A percentile compares a stretch with the other conserved stretches of the same genome.
Conservation (phyloP, 2,888 invertebrate species). For the Seira sanloemensis region DNA sequence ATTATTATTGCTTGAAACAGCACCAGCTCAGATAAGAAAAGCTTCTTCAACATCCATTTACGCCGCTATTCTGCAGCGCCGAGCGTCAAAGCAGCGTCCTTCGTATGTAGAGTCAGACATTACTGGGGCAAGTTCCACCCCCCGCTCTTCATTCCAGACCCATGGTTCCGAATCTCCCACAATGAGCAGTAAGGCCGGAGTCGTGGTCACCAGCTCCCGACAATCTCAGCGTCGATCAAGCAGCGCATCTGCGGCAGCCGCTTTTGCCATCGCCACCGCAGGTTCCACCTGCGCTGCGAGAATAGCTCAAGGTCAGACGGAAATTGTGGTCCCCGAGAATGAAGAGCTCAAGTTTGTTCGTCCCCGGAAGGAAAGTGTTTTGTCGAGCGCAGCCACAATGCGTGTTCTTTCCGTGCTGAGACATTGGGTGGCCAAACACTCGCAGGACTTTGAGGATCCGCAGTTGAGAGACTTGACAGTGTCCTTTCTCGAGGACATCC, state of each 20-base stretch:
- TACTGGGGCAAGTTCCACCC: slow-evolving; percentile 76
- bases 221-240: slow-evolving; percentile 92
- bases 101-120: slow-evolving; percentile 75
- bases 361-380: slow-evolving; percentile 83
- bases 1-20: slow-evolving; percentile 35
- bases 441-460: slow-evolving; percentile 78
- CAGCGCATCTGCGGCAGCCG: slow-evolving; percentile 90
- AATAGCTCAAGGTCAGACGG: slow-evolving; percentile 74
- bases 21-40: slow-evolving; percentile 71
- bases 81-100: slow-evolving; percentile 73
- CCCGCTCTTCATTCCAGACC: slow-evolving; percentile 80
- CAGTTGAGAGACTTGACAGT: slow-evolving; percentile 85
- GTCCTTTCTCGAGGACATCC: slow-evolving; percentile 91
- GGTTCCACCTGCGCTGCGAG: slow-evolving; percentile 74
- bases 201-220: slow-evolving; percentile 92
- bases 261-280: slow-evolving; percentile 84
- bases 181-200: slow-evolving; percentile 86
- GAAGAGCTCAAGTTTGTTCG: slow-evolving; percentile 75
- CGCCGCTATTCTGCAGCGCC: slow-evolving; percentile 73
- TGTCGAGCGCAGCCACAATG: slow-evolving; percentile 96
- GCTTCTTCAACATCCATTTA: slow-evolving; percentile 73
- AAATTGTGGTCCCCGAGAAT: slow-evolving; percentile 73
- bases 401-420: slow-evolving; percentile 91
- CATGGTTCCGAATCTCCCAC: slow-evolving; percentile 78
- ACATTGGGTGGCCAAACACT: slow-evolving; percentile 94